Base-by-base conservation (phyloP, 2,113 vertebrate species). In the Calcarius ornatus region DNA sequence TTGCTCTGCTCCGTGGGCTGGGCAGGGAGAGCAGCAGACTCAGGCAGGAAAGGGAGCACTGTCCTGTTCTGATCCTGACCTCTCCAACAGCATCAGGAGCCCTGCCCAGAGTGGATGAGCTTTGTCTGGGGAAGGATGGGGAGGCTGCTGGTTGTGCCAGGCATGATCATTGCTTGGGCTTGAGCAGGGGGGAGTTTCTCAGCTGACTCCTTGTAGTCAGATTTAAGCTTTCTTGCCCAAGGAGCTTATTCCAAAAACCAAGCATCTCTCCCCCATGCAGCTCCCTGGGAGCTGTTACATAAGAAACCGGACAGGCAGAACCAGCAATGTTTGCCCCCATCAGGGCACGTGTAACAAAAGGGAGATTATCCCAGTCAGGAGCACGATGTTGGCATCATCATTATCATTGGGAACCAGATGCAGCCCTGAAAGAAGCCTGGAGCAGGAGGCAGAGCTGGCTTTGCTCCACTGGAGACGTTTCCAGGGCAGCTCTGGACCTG, bases 381-480 rank as follows among this genome's bases (percentile, higher is more conserved):
- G 75, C 50, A 27, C 63, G 71, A 51, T 64, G 65, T 79, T 53
- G 53, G 81, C 79, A 80, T 64, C 66, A 64, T 81, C 60, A n/a
- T 94, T 92, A 88, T 91, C 94, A 38, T 8, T 43, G 30, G 6
- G 45, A 91, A 91, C 31, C 73, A 95, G 93, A 69, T 40, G 53
- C 57, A 80, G 33, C 42, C 47, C 63, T 72, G 56, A 91, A 88
- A 83, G 76, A 37, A 91, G 63, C 54, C 42, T 1, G 3, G 53
- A 90, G 72, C 53, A 54, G 57, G 70, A 84, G 65, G 65, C 48
- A 91, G 70, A 73, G 60, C 76, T 90, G 75, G 59, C 51, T 92
- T 83, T 71, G 50, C 69, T 81, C 48, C 25, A 21, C 53, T 5
- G 2, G 63, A 43, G 50, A 33, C 9, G 3, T 59, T 90, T 69